Conservation (phyloP, 2,113 vertebrate genomes). For the Lanius ludovicianus region DNA sequence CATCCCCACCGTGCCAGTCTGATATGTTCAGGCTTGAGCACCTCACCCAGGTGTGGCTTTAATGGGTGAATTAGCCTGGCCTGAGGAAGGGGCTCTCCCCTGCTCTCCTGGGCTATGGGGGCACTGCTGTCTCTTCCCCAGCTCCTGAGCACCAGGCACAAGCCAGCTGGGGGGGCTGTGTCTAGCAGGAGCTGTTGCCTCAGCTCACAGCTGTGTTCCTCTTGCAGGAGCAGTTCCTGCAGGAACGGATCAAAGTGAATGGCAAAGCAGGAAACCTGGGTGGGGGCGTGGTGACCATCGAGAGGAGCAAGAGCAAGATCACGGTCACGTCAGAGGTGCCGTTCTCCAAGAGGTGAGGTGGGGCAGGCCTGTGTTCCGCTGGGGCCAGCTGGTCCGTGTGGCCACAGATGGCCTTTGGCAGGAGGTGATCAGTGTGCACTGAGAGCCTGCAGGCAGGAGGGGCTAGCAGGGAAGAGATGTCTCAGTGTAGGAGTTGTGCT, state of each 20-base stretch:
- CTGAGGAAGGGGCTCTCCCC: neutral
- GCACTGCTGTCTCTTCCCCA: neutral
- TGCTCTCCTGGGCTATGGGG: accelerated
- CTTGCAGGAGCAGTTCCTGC: conserved; percentile 93
- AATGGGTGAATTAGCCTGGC: accelerated
- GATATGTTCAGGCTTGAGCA: accelerated
- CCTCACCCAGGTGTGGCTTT: accelerated
- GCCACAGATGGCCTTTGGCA: accelerated
- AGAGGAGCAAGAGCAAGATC: conserved; percentile 97
- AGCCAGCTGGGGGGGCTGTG: accelerated
- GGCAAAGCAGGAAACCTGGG: conserved; percentile 94
- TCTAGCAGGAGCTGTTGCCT: accelerated
- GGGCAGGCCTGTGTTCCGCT: accelerated
- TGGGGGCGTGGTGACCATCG: conserved; percentile 91
- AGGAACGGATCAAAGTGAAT: conserved; percentile 96
- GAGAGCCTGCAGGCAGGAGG: neutral
- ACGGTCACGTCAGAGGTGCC: conserved; percentile 94
- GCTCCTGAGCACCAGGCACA: accelerated
- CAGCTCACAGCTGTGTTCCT: accelerated
- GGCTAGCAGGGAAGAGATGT: accelerated
- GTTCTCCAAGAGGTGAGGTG: conserved; percentile 92
- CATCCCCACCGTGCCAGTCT: accelerated
- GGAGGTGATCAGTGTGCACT: accelerated
- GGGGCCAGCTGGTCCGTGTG: neutral
- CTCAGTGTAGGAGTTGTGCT: neutral